Base-by-base conservation (phyloP, 2,113 vertebrate species). In the Misgurnus anguillicaudatus region DNA sequence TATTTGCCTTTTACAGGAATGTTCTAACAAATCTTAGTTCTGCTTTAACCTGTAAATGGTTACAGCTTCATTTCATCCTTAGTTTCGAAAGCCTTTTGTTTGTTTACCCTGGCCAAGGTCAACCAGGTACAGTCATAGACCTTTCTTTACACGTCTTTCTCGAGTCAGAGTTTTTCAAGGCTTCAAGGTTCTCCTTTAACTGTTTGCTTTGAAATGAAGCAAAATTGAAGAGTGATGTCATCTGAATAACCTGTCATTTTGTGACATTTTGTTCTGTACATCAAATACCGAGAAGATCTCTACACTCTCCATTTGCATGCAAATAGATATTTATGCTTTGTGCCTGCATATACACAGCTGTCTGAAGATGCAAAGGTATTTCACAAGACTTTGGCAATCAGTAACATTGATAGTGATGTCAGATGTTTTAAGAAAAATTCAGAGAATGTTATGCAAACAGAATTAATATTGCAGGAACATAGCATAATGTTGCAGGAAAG, bases 261-360 rank as follows among this genome's bases (percentile, higher is more conserved):
- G 3, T n/a, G 6, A 17, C 16, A 3, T 17, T n/a, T n/a, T 57
- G 53, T 19, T 55, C 53, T 17, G 16, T 55, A 4, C 76, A 76
- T 57, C n/a, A 79, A 79, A 63, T 17, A 14, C 42, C 38, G 68
- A 24, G 62, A 75, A 38, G 38, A 60, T 19, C 7, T 10, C 66
- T 19, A 57, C 45, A 2, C 66, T 57, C 65, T 9, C 24, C 39
- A 61, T 86, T 85, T 86, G 73, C 72, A 82, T 84, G 47, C 80
- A 85, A 84, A 87, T 69, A 80, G 81, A 85, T 73, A 62, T 78
- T 81, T 72, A 74, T 48, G 74, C 51, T 24, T 31, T 51, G 8
- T 58, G 80, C 75, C 39, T 55, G 48, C 6, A 24, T 62, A 70
- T 81, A 66, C 57, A 16, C 45, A 0, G 57, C 45, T 68, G 86